Evolutionary conservation across 1,140 invertebrate species (phyloP).

Genomic region (Notospermus geniculatus): DNA sequence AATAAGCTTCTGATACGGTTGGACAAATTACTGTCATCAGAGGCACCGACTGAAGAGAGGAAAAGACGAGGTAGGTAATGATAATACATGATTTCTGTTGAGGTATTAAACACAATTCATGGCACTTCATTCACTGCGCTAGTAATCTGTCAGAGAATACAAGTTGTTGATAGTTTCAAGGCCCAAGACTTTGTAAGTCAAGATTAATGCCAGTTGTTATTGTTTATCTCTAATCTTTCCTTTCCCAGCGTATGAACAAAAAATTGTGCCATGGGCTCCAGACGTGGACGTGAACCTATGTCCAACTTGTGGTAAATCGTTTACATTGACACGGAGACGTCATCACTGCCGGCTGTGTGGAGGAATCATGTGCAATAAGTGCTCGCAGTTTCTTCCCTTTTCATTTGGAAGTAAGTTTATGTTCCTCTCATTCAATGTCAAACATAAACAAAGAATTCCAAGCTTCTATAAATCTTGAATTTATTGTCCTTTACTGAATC

Average conservation of each 20-base stretch:
- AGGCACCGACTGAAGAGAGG: slow-evolving; percentile 75
- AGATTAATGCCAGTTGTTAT: no score
- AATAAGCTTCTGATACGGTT: slow-evolving; percentile 93
- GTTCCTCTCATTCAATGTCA: neutral
- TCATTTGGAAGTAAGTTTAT: slow-evolving; percentile 75
- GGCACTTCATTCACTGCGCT: no score
- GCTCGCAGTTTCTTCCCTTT: slow-evolving; percentile 83
- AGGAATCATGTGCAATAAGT: slow-evolving; percentile 90
- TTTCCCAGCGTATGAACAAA: slow-evolving; percentile 67
- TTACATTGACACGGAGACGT: slow-evolving; percentile 81
- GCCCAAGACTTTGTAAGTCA: no score
- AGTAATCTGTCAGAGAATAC: no score
- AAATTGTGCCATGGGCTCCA: slow-evolving; percentile 89
- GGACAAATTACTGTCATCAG: slow-evolving; percentile 78
- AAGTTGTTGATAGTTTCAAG: no score
- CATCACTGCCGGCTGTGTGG: slow-evolving; percentile 97
- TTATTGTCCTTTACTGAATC: no score
- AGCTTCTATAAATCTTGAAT: no score
- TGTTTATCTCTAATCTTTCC: slow-evolving; percentile 22
- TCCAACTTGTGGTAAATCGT: slow-evolving; percentile 84
- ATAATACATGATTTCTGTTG: no score
- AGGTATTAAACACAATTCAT: no score
- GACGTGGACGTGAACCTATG: slow-evolving; percentile 86
- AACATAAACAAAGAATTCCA: no score
- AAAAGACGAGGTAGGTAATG: slow-evolving; percentile 73